Evolutionary conservation across 2,888 invertebrate species (phyloP), one percentile per base, ranked within the genome.

Genomic region (Sympetrum striolatum): DNA sequence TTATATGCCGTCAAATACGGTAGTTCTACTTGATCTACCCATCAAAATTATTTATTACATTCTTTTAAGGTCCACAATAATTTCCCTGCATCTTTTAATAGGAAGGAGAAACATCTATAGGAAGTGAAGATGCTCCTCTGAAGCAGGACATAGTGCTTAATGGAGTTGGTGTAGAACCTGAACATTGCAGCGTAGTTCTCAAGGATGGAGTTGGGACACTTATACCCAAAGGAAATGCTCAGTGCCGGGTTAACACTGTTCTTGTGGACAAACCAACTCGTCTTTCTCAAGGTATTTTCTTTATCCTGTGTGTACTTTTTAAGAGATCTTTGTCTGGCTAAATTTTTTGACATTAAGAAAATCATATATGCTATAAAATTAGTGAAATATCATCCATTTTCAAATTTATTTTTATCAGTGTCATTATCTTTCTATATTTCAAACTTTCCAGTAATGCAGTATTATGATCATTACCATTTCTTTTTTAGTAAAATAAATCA

Each of bases 51-150:
- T 44, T 44, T 44, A 8, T 8, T 44, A 6, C 10, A 39, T 44
- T 4, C 44, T 44, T 44, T 18, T 53, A 8, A 53, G 53, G 1
- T 18, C 15, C 44, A 8, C 10, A 6, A 39, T 39, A 12, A 53
- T 53, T n/a, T 35, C 58, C 60, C 37, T 86, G 90, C 91, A 90
- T 90, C 90, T 82, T 79, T 91, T 92, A 92, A 58, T 92, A 97
- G 96, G 98, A 98, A 93, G 98, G 98, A 8, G 96, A 96, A 93
- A 98, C 98, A 0, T 95, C 96, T 91, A 97, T 98, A 91, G 98
- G 98, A 90, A 97, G 96, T 18, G 97, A 96, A 92, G 97, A 97
- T 92, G 95, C 93, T 44, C 94, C 95, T 0, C 94, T 95, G 0
- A 94, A 95, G 53, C 96, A 97, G 92, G 98, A 98, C 93, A 98